Conservation (phyloP, 2,113 vertebrate genomes). For the Corythoichthys intestinalis region DNA sequence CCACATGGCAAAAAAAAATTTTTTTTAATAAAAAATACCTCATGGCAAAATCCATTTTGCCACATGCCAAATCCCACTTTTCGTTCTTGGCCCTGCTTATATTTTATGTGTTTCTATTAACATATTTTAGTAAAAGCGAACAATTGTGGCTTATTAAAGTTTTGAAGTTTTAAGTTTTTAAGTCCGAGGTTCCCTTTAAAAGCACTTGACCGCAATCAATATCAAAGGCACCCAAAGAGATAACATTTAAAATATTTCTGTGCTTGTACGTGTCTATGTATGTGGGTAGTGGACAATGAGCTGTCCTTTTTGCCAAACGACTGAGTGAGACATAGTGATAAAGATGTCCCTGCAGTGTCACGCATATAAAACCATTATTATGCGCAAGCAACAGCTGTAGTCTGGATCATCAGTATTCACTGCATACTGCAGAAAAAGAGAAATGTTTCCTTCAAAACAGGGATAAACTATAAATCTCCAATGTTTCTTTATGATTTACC, state of each 20-base stretch:
- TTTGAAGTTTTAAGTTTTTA: too few species aligned
- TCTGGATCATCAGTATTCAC: slow-evolving; percentile 59
- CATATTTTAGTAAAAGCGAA: too few species aligned
- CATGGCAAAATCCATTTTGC: too few species aligned
- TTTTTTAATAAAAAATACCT: too few species aligned
- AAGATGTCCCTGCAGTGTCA: slow-evolving; percentile 30
- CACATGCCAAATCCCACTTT: too few species aligned
- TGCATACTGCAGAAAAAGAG: slow-evolving; percentile 40
- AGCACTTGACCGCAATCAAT: too few species aligned
- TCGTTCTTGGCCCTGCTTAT: too few species aligned
- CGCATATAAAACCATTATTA: slow-evolving; percentile 37
- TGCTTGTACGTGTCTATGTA: background rate
- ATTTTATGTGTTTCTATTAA: too few species aligned
- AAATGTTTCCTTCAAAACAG: slow-evolving; percentile 34
- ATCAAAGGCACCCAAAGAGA: too few species aligned
- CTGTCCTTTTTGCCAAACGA: slow-evolving; percentile 5
- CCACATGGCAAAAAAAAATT: too few species aligned
- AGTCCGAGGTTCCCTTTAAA: too few species aligned
- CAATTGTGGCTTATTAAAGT: too few species aligned
- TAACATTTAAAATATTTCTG: background rate
- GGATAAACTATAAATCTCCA: slow-evolving; percentile 1
- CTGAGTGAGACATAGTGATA: slow-evolving; percentile 20
- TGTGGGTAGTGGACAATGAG: slow-evolving; percentile 5
- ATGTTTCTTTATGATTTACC: slow-evolving; percentile 8
- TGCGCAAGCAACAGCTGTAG: slow-evolving; percentile 28